Base-by-base conservation (phyloP, 2,888 invertebrate species). In the Caenorhabditis wallacei region DNA sequence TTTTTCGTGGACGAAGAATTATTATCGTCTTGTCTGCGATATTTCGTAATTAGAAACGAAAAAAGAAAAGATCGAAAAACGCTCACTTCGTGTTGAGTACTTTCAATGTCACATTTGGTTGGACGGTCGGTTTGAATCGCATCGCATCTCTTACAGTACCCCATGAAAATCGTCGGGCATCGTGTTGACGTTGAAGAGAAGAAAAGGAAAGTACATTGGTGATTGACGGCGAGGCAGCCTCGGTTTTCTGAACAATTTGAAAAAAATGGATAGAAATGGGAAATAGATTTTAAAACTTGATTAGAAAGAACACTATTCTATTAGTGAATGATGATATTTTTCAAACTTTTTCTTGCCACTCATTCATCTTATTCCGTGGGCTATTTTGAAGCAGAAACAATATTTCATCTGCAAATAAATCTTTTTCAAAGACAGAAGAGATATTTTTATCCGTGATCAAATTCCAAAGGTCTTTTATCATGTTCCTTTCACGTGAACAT, bases 111-210 rank as follows among this genome's bases (percentile, higher is more conserved):
- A 86, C 35, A 20, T 76, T 81, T 0, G 74, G 66, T 48, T 83
- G 82, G 43, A 78, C 72, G 20, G 79, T 53, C 16, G 84, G 78
- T 63, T 83, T 82, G 80, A 85, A 85, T 24, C 85, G 81, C 35
- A 87, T 87, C 2, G 87, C 87, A 61, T 87, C 87, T 22, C 84
- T 54, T 11, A 87, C 87, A 7, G 84, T 84, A 16, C 87, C 85
- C 87, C 87, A 87, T 4, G 87, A 87, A 40, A 87, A 87, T 16
- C 87, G 37, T n/a, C 87, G 20, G 0, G 85, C 83, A 68, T 87
- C 87, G 59, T 84, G 78, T 48, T 79, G 74, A 2, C 80, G 71
- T 68, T 87, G 87, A 8, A 86, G 69, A 5, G 69, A 68, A 1
- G 86, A 74, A 43, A 86, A 86, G 0, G 80, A 80, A 13, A 86